Conservation (phyloP, 2,797 vertebrate genomes). For the Peromyscus attwateri region DNA sequence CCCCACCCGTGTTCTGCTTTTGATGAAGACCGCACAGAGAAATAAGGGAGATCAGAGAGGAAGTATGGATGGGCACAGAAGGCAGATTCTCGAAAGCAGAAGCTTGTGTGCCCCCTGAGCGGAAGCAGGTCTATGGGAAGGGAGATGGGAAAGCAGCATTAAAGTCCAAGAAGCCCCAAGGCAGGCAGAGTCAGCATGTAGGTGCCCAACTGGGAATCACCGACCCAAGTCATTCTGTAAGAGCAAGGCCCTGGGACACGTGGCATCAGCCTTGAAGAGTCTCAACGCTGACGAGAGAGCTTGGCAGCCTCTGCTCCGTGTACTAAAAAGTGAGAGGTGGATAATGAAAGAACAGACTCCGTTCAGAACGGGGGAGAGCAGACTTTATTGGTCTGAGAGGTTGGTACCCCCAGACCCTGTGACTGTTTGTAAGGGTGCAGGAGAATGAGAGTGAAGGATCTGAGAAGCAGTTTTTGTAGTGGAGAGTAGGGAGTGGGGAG, state of each 20-base stretch:
- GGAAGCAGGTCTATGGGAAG: neutral
- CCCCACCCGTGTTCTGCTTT: neutral
- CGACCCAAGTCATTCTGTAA: neutral
- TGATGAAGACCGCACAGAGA: neutral
- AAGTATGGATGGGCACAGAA: neutral
- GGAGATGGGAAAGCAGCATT: neutral
- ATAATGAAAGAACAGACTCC: neutral
- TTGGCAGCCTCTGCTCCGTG: neutral
- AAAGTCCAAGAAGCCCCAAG: neutral
- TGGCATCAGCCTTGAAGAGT: neutral
- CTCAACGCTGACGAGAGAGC: neutral
- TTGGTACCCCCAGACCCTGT: neutral
- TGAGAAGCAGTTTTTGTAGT: neutral
- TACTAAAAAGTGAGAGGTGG: too few species aligned
- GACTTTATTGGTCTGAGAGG: neutral
- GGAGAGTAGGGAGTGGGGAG: neutral
- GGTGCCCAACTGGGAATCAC: neutral
- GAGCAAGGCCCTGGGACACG: neutral
- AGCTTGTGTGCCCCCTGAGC: neutral
- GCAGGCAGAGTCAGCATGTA: fast-evolving
- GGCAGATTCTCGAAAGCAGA: neutral
- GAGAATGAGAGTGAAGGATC: neutral
- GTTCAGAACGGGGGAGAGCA: neutral
- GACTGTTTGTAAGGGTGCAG: neutral
- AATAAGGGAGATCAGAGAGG: neutral